These are phyloP conservation scores for Chrysolina haemoptera DNA, from an alignment of 2,888 invertebrate genomes.

Conservation along the genomic window DNA sequence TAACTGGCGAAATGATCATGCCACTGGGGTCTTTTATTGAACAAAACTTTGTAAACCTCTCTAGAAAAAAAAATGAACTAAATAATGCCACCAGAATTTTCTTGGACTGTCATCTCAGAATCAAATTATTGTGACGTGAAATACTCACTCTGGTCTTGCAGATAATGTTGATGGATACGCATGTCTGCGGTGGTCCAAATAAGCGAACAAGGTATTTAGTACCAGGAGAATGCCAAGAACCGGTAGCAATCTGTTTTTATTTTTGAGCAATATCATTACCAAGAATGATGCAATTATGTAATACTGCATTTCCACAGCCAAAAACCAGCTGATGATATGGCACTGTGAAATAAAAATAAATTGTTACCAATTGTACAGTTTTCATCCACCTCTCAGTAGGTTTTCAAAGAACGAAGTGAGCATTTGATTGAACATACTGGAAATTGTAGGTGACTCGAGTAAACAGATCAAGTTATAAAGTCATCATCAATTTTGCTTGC, in stretches of 20 bases:
- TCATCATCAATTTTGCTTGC: too few relatives aligned
- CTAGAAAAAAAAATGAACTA: slow-evolving; percentile 41
- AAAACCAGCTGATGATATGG: slow-evolving; percentile 63
- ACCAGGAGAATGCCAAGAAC: slow-evolving; percentile 48
- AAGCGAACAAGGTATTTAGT: slow-evolving; percentile 50
- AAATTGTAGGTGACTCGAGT: too few relatives aligned
- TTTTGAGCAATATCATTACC: slow-evolving; percentile 43
- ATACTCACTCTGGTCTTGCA: slow-evolving; percentile 58
- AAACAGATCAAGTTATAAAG: too few relatives aligned
- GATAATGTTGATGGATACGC: slow-evolving; percentile 52
- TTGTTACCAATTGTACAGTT: neutral
- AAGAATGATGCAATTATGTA: slow-evolving; percentile 57
- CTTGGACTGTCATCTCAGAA: too few relatives aligned
- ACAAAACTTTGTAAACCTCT: slow-evolving; percentile 40
- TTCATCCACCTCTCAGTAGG: too few relatives aligned
- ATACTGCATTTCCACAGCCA: slow-evolving; percentile 63
- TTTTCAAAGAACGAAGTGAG: too few relatives aligned
- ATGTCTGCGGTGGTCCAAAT: slow-evolving; percentile 53
- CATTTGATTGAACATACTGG: too few relatives aligned
- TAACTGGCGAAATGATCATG: slow-evolving; percentile 50
- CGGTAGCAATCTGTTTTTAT: slow-evolving; percentile 37
- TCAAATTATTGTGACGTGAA: neutral
- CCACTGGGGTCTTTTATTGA: slow-evolving; percentile 52
- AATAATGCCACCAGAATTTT: neutral
- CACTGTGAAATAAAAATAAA: slow-evolving; percentile 57